Evolutionary conservation across 2,888 invertebrate species (phyloP), one percentile per base, ranked within the genome.

Genomic region (Meteorus cinctellus): DNA sequence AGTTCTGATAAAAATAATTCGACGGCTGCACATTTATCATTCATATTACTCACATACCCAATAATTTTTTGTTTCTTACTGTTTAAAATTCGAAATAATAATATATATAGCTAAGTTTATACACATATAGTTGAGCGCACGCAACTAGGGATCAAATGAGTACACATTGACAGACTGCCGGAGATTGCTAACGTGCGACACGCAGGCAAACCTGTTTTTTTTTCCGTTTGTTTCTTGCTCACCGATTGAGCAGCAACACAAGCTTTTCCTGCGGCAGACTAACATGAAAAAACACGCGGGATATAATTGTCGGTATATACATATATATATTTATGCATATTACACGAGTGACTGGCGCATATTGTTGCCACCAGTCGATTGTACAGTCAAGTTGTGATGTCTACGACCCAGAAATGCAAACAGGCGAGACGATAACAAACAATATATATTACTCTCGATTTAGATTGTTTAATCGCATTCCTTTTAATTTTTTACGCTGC

Each of bases 321-420:
- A 2, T 45, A 24, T 24, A 24, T 14, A 14, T 45, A 10, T 14
- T 0, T 14, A n/a, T 48, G 41, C 8, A 41, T 41, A 41, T 41
- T 41, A 41, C 41, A n/a, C n/a, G 48, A 72, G 68, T 68, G 68
- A 68, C 62, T 62, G 19, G 65, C 60, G 62, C 59, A 27, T 34
- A 16, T 36, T 31, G 16, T 10, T 10, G n/a, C 62, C 41, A 36
- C 34, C 19, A 55, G 19, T 55, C 55, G 55, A 55, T 55, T 72
- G 34, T 73, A 51, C 70, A 66, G 36, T 67, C 34, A 19, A 67
- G 75, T 71, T 55, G 78, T 77, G 77, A 77, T 76, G 74, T 72
- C 76, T 12, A 65, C 81, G 83, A 82, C 84, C 84, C 79, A 82
- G 83, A 85, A 84, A 84, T 84, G 82, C 77, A 81, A 85, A 84